Percentiles rank a stretch among this genome's conserved stretches.
Evolutionary conservation across 2,797 vertebrate genomes (phyloP).

Genomic region (Cheracebus regulus): DNA sequence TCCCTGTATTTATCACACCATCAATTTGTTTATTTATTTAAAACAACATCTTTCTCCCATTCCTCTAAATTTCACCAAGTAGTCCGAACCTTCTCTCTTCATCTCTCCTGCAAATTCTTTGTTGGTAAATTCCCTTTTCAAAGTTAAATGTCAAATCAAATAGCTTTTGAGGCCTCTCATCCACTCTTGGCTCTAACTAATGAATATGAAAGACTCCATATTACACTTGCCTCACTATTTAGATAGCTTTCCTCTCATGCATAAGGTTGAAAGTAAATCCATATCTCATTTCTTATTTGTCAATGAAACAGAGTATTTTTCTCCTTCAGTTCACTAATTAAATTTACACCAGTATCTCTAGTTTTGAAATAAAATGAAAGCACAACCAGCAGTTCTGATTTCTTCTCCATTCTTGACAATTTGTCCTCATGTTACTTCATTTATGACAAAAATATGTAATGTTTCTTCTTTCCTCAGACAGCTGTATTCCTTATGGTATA

Average conservation of each 20-base stretch:
- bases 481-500: background rate
- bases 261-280: background rate
- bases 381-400: background rate
- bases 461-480: background rate
- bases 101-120: background rate
- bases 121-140: background rate
- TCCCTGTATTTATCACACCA: background rate
- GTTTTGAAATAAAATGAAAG: background rate
- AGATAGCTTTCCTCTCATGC: background rate
- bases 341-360: background rate
- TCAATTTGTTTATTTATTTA: background rate
- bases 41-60: background rate
- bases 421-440: background rate
- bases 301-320: background rate
- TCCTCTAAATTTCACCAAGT: background rate
- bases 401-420: background rate
- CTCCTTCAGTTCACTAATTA: background rate
- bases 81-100: background rate
- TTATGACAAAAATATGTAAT: background rate
- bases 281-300: background rate
- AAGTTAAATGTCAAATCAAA: slow-evolving; percentile 20
- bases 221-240: background rate
- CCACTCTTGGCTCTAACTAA: background rate
- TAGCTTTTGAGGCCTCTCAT: background rate
- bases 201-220: background rate